These are phyloP conservation scores for Acrossocheilus fasciatus DNA, from an alignment of 2,797 vertebrate species.

Conservation along the genomic window DNA sequence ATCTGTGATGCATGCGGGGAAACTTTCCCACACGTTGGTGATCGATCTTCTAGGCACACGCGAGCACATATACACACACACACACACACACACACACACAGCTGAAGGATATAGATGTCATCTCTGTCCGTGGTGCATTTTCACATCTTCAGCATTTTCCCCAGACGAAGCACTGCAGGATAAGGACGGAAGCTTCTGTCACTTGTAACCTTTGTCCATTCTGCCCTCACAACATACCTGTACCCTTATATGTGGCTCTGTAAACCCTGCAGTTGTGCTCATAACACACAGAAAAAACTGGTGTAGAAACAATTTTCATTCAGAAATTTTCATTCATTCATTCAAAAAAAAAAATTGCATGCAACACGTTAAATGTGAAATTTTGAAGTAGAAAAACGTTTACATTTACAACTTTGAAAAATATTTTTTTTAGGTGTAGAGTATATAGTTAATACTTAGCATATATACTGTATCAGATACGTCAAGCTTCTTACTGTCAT, in stretches of 20 bases:
- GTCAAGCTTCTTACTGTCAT: not conserved
- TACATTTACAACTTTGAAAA: not conserved
- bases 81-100: slow-evolving; percentile 33
- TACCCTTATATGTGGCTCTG: not conserved
- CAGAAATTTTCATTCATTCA: not conserved
- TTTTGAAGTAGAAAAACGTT: not conserved
- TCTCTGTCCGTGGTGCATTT: slow-evolving; percentile 39
- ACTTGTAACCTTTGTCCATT: slow-evolving; percentile 40
- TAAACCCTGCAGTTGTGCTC: not conserved
- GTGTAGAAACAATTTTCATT: not conserved
- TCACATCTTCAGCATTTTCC: slow-evolving; percentile 55
- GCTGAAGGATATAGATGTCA: slow-evolving; percentile 54
- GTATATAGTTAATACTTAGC: not conserved
- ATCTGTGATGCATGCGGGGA: slow-evolving; percentile 50
- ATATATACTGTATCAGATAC: not conserved
- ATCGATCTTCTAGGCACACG: slow-evolving; percentile 49
- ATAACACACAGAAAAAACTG: not conserved
- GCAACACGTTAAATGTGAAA: not conserved
- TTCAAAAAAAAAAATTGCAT: not conserved
- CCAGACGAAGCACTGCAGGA: slow-evolving; percentile 47
- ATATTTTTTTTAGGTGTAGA: not conserved
- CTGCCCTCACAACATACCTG: not conserved
- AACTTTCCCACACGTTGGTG: slow-evolving; percentile 53
- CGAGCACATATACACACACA: slow-evolving; percentile 20
- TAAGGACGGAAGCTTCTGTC: slow-evolving; percentile 42